Base-by-base conservation (phyloP, 2,113 vertebrate species). In the Falcunculus frontatus region DNA sequence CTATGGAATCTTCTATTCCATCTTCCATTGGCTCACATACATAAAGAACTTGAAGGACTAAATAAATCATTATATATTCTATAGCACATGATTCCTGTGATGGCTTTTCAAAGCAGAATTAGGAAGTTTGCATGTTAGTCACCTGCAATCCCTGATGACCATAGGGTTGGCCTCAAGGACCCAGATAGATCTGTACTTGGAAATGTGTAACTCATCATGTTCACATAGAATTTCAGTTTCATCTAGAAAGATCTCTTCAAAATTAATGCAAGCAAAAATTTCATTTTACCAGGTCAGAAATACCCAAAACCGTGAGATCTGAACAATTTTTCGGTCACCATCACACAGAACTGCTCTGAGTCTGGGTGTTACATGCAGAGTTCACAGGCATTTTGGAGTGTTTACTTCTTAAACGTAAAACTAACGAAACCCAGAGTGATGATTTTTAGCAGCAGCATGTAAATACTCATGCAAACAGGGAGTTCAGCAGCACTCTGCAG, bases 41-140 rank as follows among this genome's bases (percentile, higher is more conserved):
- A 4, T n/a, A 17, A 89, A 68, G 41, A 87, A 86, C 62, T 90
- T 46, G 52, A 33, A 55, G 73, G 77, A 89, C 59, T 75, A 84
- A 93, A 84, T 85, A 96, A 96, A 93, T 93, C 92, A 82, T 97
- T 92, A 75, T 70, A 55, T 87, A 84, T 96, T 97, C 96, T 65
- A 10, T 77, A 56, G 47, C 37, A 65, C 30, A 23, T 27, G 39
- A 29, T 77, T 95, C 65, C 85, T 82, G 84, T 46, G 63, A 82
- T 84, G 91, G 92, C 46, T 94, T 87, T 95, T 96, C 93, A 93
- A 63, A 95, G 93, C 86, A 86, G 84, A 97, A 93, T 95, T 90
- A 93, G 76, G 92, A 93, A 95, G 93, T 80, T 95, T 95, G 65
- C 94, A 94, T 96, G 93, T 95, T 94, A 97, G 97, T 96, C 87